Base-by-base conservation (phyloP, 1,140 invertebrate genomes). In the Chionoecetes opilio region DNA sequence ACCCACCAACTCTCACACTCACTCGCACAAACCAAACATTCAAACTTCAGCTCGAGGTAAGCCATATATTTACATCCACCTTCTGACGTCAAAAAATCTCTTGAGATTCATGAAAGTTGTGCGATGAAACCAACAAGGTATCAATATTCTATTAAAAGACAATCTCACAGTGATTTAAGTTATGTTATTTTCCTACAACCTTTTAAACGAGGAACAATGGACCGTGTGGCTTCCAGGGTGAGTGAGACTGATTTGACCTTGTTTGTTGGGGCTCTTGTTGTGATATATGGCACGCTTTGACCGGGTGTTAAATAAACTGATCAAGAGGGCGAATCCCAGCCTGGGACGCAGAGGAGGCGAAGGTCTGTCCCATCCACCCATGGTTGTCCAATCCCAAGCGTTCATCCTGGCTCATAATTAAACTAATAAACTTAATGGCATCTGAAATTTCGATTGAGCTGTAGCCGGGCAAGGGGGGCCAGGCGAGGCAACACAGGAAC, bases 241-340 rank as follows among this genome's bases (percentile, higher is more conserved):
- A 75, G 63, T 11, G 46, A 53, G 63, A 26, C 8, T n/a, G 21
- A n/a, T n/a, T 75, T 75, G 1, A 21, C 21, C 63, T 26, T n/a
- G 63, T n/a, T 26, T n/a, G 63, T n/a, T 1, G 21, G 0, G 63
- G 21, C 63, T 17, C 63, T 26, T n/a, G 63, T 17, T 86, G 32
- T 86, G 85, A 86, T 86, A 86, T 35, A 86, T 86, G 85, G 17
- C 85, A 6, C 35, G 35, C 87, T 37, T 37, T 6, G n/a, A 17
- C 87, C 21, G 3, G 87, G 41, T 38, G 37, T 88, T 41, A 88
- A 88, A 88, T 26, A 88, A 88, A 88, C 35, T 41, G 87, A 88
- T 37, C 5, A 37, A 29, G 35, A 75, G 63, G 63, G 63, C 21
- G 63, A 26, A 75, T 53, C 63, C 63, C 8, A 26, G 63, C 63